Conservation (phyloP, 64 coral and sea anemone species). For the Orbicella faveolata region DNA sequence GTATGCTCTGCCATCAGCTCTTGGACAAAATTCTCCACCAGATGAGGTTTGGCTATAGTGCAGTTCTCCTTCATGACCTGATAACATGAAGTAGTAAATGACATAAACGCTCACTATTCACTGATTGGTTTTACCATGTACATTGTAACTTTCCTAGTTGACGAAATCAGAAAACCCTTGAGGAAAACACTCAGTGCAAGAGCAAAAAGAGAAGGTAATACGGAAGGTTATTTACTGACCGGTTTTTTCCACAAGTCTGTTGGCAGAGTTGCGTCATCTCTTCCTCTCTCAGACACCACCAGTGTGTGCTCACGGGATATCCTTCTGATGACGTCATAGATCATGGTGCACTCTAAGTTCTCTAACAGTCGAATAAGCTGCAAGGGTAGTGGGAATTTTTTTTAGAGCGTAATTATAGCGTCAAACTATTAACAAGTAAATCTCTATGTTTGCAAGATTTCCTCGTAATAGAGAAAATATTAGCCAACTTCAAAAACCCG, state of each 20-base stretch:
- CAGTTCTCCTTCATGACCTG: constrained; percentile 97
- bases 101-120: neutral
- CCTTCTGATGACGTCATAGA: constrained; percentile 89
- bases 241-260: constrained; percentile 98
- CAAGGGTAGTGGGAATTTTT: neutral
- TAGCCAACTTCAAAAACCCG: too few species aligned
- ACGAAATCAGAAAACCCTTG: too few species aligned
- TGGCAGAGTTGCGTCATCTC: constrained; percentile 92
- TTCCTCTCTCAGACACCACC: constrained; percentile 92
- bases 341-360: constrained; percentile 96
- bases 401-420: neutral
- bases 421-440: neutral
- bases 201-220: neutral
- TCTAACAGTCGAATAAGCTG: constrained; percentile 83
- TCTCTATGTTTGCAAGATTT: too few species aligned
- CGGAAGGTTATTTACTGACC: constrained; percentile 30
- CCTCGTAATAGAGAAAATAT: too few species aligned
- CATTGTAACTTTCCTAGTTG: too few species aligned
- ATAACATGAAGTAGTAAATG: neutral
- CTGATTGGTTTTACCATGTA: too few species aligned
- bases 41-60: constrained; percentile 88
- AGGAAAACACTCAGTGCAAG: neutral
- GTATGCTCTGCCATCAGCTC: constrained; percentile 82
- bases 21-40: constrained; percentile 93
- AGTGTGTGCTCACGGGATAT: constrained; percentile 98